A percentile compares a stretch with the other conserved stretches of the same genome.
Conservation (phyloP, 2,888 invertebrate species). For the Agrochola lota region DNA sequence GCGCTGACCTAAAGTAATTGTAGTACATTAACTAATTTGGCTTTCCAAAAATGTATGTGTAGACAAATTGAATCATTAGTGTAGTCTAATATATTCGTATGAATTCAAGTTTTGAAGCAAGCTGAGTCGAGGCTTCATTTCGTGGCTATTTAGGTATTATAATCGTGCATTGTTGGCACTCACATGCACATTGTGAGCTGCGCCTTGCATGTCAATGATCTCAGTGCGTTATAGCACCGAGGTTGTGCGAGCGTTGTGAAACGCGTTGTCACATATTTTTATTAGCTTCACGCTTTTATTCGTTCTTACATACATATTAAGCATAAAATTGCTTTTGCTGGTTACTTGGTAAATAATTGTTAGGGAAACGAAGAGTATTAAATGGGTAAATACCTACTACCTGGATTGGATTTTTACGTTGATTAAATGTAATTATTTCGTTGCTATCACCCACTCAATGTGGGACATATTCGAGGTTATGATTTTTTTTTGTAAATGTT, state of each 20-base stretch:
- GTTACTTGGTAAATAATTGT: constrained; percentile 4
- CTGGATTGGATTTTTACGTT: neutral
- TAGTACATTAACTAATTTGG: constrained; percentile 33
- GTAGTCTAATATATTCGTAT: constrained; percentile 26
- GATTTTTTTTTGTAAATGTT: neutral
- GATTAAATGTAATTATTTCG: neutral
- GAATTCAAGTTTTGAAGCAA: constrained; percentile 52
- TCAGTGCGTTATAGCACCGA: constrained; percentile 57
- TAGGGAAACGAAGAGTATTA: neutral
- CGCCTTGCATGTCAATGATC: constrained; percentile 70
- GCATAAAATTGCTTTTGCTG: neutral
- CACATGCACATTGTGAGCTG: constrained; percentile 54
- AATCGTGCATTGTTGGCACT: constrained; percentile 64
- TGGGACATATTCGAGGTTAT: neutral
- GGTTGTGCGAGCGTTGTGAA: constrained; percentile 55
- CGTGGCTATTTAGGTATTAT: constrained; percentile 58
- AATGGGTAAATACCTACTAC: neutral
- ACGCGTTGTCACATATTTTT: constrained; percentile 56
- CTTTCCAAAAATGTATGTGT: constrained; percentile 34
- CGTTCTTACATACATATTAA: neutral
- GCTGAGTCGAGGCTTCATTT: constrained; percentile 50
- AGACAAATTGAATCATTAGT: constrained; percentile 53
- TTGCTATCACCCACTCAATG: neutral
- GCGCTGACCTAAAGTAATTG: constrained; percentile 23
- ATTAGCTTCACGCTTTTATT: constrained; percentile 25